Evolutionary conservation across 2,888 invertebrate species (phyloP), one percentile per base, ranked within the genome.

Genomic region (Pseudococcus jackbeardsleyi): DNA sequence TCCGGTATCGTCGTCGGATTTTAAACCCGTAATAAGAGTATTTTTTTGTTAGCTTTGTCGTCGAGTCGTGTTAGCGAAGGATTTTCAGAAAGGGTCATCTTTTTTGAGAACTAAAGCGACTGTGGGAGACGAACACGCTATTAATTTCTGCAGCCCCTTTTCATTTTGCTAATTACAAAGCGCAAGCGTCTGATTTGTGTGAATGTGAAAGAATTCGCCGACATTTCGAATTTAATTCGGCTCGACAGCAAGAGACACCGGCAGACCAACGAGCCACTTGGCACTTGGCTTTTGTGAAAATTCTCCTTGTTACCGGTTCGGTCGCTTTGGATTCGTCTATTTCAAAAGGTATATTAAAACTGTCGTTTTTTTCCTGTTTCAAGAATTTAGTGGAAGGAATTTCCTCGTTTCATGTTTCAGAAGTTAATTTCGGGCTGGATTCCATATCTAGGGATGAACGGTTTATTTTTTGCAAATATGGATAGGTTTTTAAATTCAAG

Each of bases 81-180:
- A 22, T 68, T 68, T 68, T 68, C 12, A 22, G 22, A 54, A 68
- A 68, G 68, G 68, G 68, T 68, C 68, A 68, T 68, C 68, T 68
- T 26, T 68, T 26, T 26, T 22, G 26, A 68, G 54, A 15, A 54
- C 54, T 68, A 68, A 22, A 1, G 68, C 26, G 26, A 68, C 68
- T 68, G 17, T 64, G 26, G 15, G 26, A 68, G 54, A 54, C 54
- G 68, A 68, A 68, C 68, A 68, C 68, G 68, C 68, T 68, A 68
- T 68, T 68, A 68, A 68, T 68, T 68, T 68, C 68, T 68, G 5
- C 9, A 68, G 12, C 68, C 68, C 42, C 68, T 68, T 68, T 68
- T 68, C 68, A 68, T 68, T 68, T 68, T 26, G 68, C 68, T 68
- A 68, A 68, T 68, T 68, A 68, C 68, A 68, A 68, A 68, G 68